These are phyloP conservation scores for Calameuta pallipes DNA, from an alignment of 2,888 invertebrate genomes.

Conservation along the genomic window DNA sequence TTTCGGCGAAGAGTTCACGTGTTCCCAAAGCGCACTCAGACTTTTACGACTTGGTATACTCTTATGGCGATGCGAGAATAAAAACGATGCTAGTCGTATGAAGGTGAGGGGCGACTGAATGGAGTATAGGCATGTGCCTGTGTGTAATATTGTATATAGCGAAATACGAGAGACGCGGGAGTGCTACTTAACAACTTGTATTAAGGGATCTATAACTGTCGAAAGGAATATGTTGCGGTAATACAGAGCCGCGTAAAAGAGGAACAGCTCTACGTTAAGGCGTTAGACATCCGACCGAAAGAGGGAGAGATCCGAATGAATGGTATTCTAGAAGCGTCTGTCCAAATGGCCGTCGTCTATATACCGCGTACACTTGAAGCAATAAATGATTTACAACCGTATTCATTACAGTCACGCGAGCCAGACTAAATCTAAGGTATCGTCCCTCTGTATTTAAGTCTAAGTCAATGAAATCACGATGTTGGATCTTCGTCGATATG, in stretches of 20 bases:
- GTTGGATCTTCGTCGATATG: background rate
- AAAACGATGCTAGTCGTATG: background rate
- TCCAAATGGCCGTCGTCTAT: slow-evolving; percentile 49
- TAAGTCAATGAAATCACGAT: background rate
- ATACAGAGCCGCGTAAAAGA: background rate
- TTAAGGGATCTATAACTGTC: slow-evolving; percentile 3
- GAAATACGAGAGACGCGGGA: background rate
- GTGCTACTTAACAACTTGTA: background rate
- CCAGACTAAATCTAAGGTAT: background rate
- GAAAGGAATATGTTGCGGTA: slow-evolving; percentile 7
- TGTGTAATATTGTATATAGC: background rate
- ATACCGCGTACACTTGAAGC: slow-evolving; percentile 25
- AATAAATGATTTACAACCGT: slow-evolving; percentile 37
- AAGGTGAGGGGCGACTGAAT: background rate
- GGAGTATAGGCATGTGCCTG: background rate
- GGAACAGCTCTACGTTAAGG: slow-evolving; percentile 10
- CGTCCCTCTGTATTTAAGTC: background rate
- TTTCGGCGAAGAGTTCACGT: background rate
- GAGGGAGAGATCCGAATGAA: slow-evolving; percentile 43
- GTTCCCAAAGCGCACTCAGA: background rate
- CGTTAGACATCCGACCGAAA: slow-evolving; percentile 1
- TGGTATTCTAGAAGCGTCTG: slow-evolving; percentile 56
- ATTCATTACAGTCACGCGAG: background rate
- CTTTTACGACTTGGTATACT: background rate
- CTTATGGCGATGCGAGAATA: background rate